Evolutionary conservation across 2,888 invertebrate genomes (phyloP), one percentile per base, ranked within the genome.

Genomic region (Habrosyne pyritoides): DNA sequence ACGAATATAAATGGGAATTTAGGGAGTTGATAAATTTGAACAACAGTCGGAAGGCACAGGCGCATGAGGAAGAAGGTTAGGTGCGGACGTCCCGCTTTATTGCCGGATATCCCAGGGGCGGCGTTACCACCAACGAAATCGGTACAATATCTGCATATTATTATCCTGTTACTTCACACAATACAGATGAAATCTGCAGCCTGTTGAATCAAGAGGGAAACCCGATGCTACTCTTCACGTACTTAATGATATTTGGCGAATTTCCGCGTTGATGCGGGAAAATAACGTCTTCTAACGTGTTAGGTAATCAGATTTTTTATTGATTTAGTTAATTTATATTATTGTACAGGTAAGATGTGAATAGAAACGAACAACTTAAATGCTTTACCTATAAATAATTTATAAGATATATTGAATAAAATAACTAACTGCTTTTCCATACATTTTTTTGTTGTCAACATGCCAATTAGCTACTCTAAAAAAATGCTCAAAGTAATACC

Each of bases 11-110:
- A 69, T 57, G 60, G 64, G 60, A 67, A 70, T 73, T 76, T 55
- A 67, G 69, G 67, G 71, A 75, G 81, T 78, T 81, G 82, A 84
- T 77, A 82, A 83, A 84, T 77, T 81, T 84, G 82, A 83, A 84
- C 79, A 74, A 69, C 71, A 59, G 72, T 63, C 66, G 67, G 67
- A 72, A 71, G 65, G 71, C 65, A 53, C 54, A 18, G 56, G 66
- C 66, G 64, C 63, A 69, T 69, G 67, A 59, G 69, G 59, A 56
- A 55, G 53, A 64, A 61, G 70, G 69, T 73, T 72, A 62, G 67
- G 63, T 64, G 64, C 59, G 61, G 59, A 62, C 67, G 64, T 69
- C 71, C 73, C 74, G 72, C 73, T 79, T 84, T 81, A 86, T 76
- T 65, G 69, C 61, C 59, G 71, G 68, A 67, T 69, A 76, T 73